These are phyloP conservation scores for Aldabrachelys gigantea DNA, from an alignment of 2,113 vertebrate genomes.

Conservation along the genomic window DNA sequence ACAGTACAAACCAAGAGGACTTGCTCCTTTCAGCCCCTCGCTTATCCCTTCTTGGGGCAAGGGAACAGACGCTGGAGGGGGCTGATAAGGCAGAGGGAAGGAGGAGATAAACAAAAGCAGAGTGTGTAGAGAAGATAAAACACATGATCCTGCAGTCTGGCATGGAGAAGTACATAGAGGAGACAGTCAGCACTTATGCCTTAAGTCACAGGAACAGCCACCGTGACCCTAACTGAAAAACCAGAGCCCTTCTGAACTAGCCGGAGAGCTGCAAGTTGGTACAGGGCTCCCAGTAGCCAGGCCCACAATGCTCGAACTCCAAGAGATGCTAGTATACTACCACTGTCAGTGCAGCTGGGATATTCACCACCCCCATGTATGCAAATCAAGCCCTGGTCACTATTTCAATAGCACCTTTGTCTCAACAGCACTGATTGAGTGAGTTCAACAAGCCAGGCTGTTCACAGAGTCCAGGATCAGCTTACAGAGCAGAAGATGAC, in stretches of 20 bases:
- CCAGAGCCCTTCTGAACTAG: neutral
- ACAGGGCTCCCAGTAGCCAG: neutral
- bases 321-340: neutral
- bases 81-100: neutral
- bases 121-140: neutral
- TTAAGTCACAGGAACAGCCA: neutral
- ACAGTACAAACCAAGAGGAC: neutral
- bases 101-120: neutral
- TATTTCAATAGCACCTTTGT: neutral
- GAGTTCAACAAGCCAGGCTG: accelerated
- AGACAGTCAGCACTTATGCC: neutral
- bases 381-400: accelerated
- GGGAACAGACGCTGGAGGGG: neutral
- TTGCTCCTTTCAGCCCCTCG: neutral
- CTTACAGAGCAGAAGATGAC: accelerated
- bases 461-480: neutral
- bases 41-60: neutral
- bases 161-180: neutral
- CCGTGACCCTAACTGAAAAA: neutral
- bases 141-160: neutral
- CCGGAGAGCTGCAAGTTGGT: neutral
- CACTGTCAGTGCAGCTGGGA: neutral
- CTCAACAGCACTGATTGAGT: neutral
- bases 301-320: neutral
- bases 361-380: accelerated